Conservation (phyloP, 2,888 invertebrate genomes). For the Malacosoma neustria region DNA sequence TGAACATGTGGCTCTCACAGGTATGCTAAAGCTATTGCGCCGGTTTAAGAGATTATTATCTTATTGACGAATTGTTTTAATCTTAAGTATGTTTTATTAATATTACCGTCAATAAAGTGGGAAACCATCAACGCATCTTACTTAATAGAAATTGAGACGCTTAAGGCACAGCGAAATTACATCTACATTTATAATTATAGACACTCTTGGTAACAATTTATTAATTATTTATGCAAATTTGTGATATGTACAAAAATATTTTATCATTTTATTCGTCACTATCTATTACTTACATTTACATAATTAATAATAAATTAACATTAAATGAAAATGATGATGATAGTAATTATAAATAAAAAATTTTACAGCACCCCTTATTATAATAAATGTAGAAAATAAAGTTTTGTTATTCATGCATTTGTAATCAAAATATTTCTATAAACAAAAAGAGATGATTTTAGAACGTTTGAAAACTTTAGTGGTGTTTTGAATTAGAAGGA, state of each 20-base stretch:
- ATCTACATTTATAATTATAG: constrained; percentile 50
- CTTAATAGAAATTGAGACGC: constrained; percentile 70
- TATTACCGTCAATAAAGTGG: neutral
- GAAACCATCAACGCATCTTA: constrained; percentile 33
- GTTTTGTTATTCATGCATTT: neutral
- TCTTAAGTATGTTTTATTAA: no score
- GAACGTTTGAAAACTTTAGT: no score
- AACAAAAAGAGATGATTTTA: no score
- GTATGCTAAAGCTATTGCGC: no score
- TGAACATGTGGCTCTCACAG: no score
- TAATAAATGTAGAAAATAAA: constrained; percentile 3
- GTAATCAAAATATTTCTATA: neutral
- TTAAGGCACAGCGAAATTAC: constrained; percentile 72
- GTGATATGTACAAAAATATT: constrained; percentile 75
- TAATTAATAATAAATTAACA: constrained; percentile 5
- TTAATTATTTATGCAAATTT: constrained; percentile 45
- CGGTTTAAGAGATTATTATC: no score
- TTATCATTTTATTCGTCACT: constrained; percentile 47
- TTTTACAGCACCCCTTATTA: constrained; percentile 16
- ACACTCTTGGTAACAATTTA: constrained; percentile 65
- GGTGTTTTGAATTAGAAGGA: no score
- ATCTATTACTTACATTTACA: constrained; percentile 30
- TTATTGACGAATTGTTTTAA: no score
- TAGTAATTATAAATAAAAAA: constrained; percentile 9
- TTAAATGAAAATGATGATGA: constrained; percentile 12